Evolutionary conservation across 2,797 vertebrate species (phyloP).

Genomic region (Pangasius krempfi): DNA sequence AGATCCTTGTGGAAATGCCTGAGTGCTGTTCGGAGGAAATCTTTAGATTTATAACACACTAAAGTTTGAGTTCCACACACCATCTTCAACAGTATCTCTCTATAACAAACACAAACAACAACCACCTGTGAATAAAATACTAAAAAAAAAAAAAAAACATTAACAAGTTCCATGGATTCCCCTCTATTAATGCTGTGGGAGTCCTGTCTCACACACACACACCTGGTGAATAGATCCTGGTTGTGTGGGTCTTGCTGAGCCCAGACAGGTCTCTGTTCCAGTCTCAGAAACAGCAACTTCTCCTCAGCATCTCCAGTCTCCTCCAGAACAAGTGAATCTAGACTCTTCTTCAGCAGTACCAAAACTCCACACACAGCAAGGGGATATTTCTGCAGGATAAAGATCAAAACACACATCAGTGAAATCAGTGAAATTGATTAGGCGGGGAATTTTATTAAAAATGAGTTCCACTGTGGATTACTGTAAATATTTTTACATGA

Average conservation of each 20-base stretch:
- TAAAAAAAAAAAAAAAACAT: neutral
- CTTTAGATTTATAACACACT: conserved; percentile 91
- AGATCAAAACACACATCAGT: neutral
- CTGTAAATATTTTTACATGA: neutral
- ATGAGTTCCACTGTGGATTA: neutral
- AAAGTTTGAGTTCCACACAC: conserved; percentile 73
- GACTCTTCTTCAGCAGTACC: conserved; percentile 75
- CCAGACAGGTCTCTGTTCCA: conserved; percentile 71
- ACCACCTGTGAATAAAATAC: neutral
- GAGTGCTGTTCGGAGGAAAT: conserved; percentile 81
- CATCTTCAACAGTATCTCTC: conserved; percentile 79
- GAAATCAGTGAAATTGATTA: neutral
- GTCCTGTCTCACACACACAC: conserved; percentile 5
- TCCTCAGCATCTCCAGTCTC: conserved; percentile 56
- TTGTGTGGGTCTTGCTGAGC: conserved; percentile 63
- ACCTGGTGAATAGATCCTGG: conserved; percentile 78
- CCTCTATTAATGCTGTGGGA: neutral
- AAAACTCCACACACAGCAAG: conserved; percentile 76
- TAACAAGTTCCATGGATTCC: neutral
- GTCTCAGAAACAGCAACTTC: conserved; percentile 79
- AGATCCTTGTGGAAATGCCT: conserved; percentile 71
- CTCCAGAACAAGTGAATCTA: conserved; percentile 31
- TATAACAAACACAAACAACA: conserved; percentile 61
- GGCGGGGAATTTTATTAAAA: no score
- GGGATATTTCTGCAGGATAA: conserved; percentile 52